These are phyloP conservation scores for Myoxocephalus aenaeus DNA, from an alignment of 2,797 vertebrate species.

Conservation along the genomic window DNA sequence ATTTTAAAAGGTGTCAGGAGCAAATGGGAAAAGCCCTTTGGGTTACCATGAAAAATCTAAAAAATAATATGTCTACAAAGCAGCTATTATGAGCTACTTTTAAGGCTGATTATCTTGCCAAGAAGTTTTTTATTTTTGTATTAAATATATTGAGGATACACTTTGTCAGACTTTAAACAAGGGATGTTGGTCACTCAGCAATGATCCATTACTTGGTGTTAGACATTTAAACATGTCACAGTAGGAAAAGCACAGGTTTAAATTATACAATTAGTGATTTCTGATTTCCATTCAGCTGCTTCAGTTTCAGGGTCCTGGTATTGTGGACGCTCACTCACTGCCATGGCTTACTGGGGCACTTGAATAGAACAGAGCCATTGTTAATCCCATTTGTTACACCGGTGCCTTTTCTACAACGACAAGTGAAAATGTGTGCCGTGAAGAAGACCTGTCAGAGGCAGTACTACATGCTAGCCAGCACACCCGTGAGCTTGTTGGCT, in stretches of 20 bases:
- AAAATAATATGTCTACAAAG: constrained; percentile 10
- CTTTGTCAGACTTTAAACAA: neutral
- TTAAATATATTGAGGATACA: neutral
- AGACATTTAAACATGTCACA: neutral
- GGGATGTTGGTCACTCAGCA: neutral
- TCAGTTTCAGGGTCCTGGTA: constrained; percentile 6
- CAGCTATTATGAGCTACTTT: neutral
- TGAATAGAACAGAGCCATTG: neutral
- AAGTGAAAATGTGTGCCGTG: neutral
- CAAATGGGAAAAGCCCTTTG: constrained; percentile 57
- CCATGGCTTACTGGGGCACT: neutral
- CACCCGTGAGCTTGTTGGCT: neutral
- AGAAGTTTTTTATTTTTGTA: neutral
- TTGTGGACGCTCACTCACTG: neutral
- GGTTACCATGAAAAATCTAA: constrained; percentile 36
- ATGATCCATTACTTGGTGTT: neutral
- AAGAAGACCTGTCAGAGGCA: neutral
- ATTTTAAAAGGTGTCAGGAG: constrained; percentile 56
- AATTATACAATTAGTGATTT: neutral
- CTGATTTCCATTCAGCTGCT: neutral
- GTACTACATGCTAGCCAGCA: neutral
- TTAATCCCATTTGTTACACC: neutral
- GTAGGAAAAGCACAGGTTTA: neutral
- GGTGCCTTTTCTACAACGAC: neutral
- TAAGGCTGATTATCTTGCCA: constrained; percentile 5